Evolutionary conservation across 1,140 invertebrate genomes (phyloP).

Genomic region (Triops cancriformis): DNA sequence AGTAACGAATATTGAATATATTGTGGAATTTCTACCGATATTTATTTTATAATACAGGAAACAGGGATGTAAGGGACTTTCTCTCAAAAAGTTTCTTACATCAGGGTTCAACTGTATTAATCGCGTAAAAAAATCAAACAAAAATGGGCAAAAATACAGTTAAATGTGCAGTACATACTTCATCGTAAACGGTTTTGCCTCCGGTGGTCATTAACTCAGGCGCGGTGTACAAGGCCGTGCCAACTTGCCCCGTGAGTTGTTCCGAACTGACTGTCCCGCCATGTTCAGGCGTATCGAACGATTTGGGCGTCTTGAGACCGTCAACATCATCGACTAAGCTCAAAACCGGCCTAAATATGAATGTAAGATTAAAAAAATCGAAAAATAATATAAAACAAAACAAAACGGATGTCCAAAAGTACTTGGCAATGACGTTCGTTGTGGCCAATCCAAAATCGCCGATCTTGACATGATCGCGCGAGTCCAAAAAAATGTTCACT

Average conservation of each 20-base stretch:
- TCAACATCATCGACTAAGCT: conserved; percentile 21
- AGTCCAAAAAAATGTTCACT: conserved; percentile 94
- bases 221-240: conserved; percentile 81
- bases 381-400: background rate
- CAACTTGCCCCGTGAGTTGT: conserved; percentile 66
- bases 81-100: too few species aligned
- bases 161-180: too few species aligned
- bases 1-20: too few species aligned
- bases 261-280: conserved; percentile 26
- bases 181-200: conserved; percentile 29
- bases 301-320: conserved; percentile 20
- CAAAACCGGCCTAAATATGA: background rate
- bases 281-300: conserved; percentile 28
- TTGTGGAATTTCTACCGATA: too few species aligned
- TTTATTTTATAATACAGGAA: too few species aligned
- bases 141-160: too few species aligned
- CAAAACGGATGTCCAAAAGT: background rate
- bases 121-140: too few species aligned
- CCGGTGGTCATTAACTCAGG: conserved; percentile 33
- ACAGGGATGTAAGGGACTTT: too few species aligned
- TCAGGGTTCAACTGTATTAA: background rate
- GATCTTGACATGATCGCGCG: conserved; percentile 92
- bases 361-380: background rate
- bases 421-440: conserved; percentile 42
- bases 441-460: conserved; percentile 96